These are phyloP conservation scores for Pyrgilauda ruficollis DNA, from an alignment of 2,113 vertebrate species.

Conservation along the genomic window DNA sequence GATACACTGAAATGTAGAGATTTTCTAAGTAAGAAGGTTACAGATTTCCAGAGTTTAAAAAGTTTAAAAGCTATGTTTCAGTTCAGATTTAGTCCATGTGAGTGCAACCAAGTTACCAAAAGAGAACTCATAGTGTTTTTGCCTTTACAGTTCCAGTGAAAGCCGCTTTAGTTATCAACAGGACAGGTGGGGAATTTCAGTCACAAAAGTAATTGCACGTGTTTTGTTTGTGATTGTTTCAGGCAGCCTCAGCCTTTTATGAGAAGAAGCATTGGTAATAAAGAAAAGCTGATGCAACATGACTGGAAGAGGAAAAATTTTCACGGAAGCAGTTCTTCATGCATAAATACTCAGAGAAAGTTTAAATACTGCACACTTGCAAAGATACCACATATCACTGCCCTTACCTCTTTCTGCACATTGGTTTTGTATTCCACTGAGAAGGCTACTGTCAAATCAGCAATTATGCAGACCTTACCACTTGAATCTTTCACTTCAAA, in stretches of 20 bases:
- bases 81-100: background rate
- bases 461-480: slow-evolving; percentile 81
- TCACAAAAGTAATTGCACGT: background rate
- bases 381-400: background rate
- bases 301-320: background rate
- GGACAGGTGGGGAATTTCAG: background rate
- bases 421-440: slow-evolving; percentile 69
- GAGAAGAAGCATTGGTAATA: background rate
- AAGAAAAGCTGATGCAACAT: background rate
- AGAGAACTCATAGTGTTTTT: background rate
- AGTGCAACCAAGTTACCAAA: background rate
- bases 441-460: slow-evolving; percentile 81
- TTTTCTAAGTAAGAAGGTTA: background rate
- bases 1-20: background rate
- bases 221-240: background rate
- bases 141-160: background rate
- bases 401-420: slow-evolving; percentile 55
- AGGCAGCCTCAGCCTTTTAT: background rate
- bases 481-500: slow-evolving; percentile 81
- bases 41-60: background rate
- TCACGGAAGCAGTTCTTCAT: background rate
- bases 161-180: background rate
- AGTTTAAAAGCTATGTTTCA: background rate
- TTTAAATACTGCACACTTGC: background rate
- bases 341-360: background rate